phyloP scores from a whole-genome alignment of 2,888 invertebrate genomes.

The Apotomis betuletana region DNA sequence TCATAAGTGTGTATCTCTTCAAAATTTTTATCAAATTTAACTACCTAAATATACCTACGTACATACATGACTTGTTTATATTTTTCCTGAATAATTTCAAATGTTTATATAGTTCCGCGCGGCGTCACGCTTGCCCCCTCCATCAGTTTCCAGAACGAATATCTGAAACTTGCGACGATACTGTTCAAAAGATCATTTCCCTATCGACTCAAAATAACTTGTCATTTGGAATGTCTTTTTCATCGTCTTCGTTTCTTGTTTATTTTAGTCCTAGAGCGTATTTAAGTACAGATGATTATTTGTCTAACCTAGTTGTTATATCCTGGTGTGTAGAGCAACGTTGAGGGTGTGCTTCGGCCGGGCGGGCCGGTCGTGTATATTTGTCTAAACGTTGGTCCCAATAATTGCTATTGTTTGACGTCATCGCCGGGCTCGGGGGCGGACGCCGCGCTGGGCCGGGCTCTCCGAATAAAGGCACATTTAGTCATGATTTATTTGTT shows the following conservation, averaged over 20 bases:
- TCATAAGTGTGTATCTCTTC: slow-evolving; percentile 76
- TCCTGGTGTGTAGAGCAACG: slow-evolving; percentile 46
- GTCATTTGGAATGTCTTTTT: slow-evolving; percentile 12
- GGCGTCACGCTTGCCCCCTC: slow-evolving; percentile 63
- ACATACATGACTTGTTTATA: slow-evolving; percentile 66
- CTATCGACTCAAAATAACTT: slow-evolving; percentile 5
- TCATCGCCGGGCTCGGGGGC: slow-evolving; percentile 60
- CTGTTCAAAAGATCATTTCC: slow-evolving; percentile 8
- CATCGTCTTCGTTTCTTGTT: slow-evolving; percentile 7
- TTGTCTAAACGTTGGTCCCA: slow-evolving; percentile 83
- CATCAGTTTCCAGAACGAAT: slow-evolving; percentile 19
- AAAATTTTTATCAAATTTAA: slow-evolving; percentile 80
- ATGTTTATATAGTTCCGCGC: slow-evolving; percentile 67
- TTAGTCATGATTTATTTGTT: slow-evolving; percentile 77
- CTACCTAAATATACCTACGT: slow-evolving; percentile 77
- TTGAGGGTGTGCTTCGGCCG: slow-evolving; percentile 64
- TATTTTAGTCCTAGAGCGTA: slow-evolving; percentile 12
- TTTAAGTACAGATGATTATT: slow-evolving; percentile 15
- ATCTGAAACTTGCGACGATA: slow-evolving; percentile 11
- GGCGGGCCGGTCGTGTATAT: slow-evolving; percentile 74
- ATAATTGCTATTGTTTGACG: slow-evolving; percentile 79
- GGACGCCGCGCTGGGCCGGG: slow-evolving; percentile 77
- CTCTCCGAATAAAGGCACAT: slow-evolving; percentile 82
- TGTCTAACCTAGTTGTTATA: slow-evolving; percentile 29
- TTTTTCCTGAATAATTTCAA: slow-evolving; percentile 64